phyloP scores from a whole-genome alignment of 2,113 vertebrate genomes.

The Pyrgilauda ruficollis region DNA sequence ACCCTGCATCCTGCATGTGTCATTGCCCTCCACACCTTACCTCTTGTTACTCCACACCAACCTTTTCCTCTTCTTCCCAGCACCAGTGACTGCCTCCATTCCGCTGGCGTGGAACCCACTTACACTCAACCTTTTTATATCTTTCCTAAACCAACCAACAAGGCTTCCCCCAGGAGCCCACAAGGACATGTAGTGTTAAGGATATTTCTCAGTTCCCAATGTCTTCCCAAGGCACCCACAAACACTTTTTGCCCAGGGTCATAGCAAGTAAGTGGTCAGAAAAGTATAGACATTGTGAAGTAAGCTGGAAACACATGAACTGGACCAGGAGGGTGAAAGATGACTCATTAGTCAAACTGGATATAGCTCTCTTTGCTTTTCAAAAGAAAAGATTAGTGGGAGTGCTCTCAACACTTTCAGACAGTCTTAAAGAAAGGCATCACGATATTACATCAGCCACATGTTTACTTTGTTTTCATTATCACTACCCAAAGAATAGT shows the following conservation, averaged over 20 bases:
- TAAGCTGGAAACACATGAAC: background rate
- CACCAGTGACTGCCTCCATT: background rate
- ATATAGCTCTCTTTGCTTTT: background rate
- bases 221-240: background rate
- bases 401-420: background rate
- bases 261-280: rapidly evolving
- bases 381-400: background rate
- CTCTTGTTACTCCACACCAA: background rate
- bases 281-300: background rate
- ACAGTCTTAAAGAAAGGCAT: background rate
- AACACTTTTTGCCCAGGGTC: background rate
- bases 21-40: background rate
- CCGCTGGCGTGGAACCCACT: rapidly evolving
- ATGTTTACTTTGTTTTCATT: background rate
- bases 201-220: background rate
- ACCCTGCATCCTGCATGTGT: background rate
- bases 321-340: background rate
- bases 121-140: background rate
- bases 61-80: background rate
- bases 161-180: background rate
- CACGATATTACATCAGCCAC: background rate
- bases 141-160: background rate
- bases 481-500: background rate
- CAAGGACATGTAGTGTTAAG: background rate
- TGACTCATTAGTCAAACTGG: background rate